phyloP scores from a whole-genome alignment of 2,113 vertebrate genomes.

The Oncorhynchus keta region DNA sequence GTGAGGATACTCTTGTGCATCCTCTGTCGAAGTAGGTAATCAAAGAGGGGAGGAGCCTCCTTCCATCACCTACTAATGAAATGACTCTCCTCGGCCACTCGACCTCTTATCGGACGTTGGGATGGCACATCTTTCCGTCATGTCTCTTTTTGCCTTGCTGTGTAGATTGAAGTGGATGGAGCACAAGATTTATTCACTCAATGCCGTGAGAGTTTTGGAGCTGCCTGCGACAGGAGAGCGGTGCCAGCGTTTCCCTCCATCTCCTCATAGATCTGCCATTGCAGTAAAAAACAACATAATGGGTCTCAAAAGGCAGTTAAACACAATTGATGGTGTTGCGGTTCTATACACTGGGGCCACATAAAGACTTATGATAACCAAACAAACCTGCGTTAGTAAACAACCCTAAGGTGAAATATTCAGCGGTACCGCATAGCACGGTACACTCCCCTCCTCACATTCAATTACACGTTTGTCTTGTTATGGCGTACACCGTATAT shows the following conservation, averaged over 20 bases:
- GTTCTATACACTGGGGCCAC: neutral
- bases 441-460: neutral
- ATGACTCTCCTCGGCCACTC: no score
- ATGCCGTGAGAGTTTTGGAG: neutral
- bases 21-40: no score
- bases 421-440: neutral
- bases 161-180: neutral
- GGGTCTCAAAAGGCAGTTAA: slow-evolving; percentile 16
- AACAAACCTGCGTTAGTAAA: slow-evolving; percentile 4
- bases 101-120: neutral
- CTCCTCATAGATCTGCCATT: slow-evolving; percentile 2
- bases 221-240: neutral
- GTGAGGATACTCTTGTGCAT: no score
- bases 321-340: slow-evolving; percentile 12
- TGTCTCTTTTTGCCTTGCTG: neutral
- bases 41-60: no score
- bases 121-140: slow-evolving; percentile 22
- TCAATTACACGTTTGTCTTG: neutral
- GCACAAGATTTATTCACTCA: neutral
- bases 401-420: neutral
- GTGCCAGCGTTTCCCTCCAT: neutral
- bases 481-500: neutral
- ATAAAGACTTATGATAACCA: slow-evolving; percentile 8
- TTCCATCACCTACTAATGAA: no score
- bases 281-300: slow-evolving; percentile 25